Evolutionary conservation across 2,888 invertebrate species (phyloP), one percentile per base, ranked within the genome.

Genomic region (Tuberolachnus salignus): DNA sequence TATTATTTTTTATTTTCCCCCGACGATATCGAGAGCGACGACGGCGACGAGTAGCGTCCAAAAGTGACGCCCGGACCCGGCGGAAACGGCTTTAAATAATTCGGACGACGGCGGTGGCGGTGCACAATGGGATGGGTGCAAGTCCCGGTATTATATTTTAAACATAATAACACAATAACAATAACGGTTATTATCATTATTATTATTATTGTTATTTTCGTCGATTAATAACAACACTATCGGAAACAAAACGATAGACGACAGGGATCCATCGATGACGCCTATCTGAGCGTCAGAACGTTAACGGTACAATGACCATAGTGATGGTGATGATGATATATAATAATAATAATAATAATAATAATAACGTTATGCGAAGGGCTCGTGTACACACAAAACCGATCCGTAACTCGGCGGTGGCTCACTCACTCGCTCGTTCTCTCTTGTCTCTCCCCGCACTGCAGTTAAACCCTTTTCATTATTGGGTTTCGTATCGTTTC

Each of bases 241-340:
- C 13, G 26, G 19, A 67, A 49, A 75, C 75, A 57, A 66, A 75
- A 75, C 74, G 63, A 55, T 26, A n/a, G 66, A 64, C 57, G 75
- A 55, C 66, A 51, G 57, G 46, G 19, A 67, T 67, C 46, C 67
- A 34, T 51, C 59, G 69, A 67, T 69, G 67, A 67, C 34, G 73
- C 66, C 46, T 26, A 75, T 75, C 59, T 57, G 64, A 46, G 67
- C 78, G 57, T 51, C 78, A 75, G 57, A 67, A 75, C 19, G 44
- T 75, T 75, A 75, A 75, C 67, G 66, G 66, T 66, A 75, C 75
- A 67, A 75, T 75, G 19, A 57, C 75, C 46, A 67, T 57, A 34
- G 75, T 57, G 66, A 75, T 57, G 66, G 67, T 34, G 66, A 67
- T n/a, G n/a, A n/a, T n/a, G 66, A 57, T 49, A 67, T 34, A 34